A percentile compares a stretch with the other conserved stretches of the same genome.
phyloP scores from a whole-genome alignment of 2,797 vertebrate genomes.

The Knipowitschia caucasica region DNA sequence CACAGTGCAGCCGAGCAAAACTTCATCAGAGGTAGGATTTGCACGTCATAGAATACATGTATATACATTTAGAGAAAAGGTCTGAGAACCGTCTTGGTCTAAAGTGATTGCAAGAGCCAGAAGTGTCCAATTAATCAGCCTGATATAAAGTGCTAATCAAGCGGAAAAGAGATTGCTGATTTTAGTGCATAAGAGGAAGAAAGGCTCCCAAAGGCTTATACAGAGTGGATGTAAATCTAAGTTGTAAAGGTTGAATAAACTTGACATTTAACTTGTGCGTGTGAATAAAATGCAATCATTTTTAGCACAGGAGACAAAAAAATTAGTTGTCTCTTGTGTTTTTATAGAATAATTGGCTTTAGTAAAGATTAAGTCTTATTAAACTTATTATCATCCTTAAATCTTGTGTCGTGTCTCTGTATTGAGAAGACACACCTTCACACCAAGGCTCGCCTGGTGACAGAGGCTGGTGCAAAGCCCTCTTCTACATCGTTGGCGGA shows the following conservation, averaged over 20 bases:
- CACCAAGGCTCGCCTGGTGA: too few species aligned
- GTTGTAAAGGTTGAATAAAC: neutral
- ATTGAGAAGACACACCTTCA: too few species aligned
- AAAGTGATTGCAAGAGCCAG: slow-evolving; percentile 13
- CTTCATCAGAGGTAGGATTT: slow-evolving; percentile 86
- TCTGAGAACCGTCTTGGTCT: neutral
- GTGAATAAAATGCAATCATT: slow-evolving; percentile 3
- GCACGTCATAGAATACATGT: neutral
- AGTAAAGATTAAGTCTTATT: too few species aligned
- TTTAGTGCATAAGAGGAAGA: neutral
- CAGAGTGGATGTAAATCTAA: neutral
- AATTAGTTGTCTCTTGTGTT: too few species aligned
- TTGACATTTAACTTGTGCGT: neutral
- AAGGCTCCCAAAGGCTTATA: neutral
- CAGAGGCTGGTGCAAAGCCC: too few species aligned
- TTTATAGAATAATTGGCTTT: too few species aligned
- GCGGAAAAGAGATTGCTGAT: neutral
- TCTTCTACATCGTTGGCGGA: too few species aligned
- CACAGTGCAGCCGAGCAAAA: slow-evolving; percentile 86
- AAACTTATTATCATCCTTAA: too few species aligned
- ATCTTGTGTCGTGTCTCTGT: too few species aligned
- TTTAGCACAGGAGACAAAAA: neutral
- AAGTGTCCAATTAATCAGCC: slow-evolving; percentile 3
- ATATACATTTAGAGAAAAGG: neutral
- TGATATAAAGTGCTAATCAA: slow-evolving; percentile 13